Conservation (phyloP, 2,888 invertebrate genomes). For the Achlya flavicornis region DNA sequence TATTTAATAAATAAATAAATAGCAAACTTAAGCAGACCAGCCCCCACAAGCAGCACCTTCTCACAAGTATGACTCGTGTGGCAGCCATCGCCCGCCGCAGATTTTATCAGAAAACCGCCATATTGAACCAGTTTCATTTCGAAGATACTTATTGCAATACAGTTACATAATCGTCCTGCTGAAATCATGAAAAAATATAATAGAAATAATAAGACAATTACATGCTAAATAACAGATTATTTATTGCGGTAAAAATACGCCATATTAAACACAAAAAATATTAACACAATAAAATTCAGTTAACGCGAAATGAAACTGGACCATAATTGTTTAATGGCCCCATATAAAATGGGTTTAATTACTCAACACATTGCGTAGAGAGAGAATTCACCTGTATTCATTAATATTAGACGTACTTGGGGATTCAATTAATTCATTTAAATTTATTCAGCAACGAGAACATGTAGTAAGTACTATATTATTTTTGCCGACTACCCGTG, state of each 20-base stretch:
- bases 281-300: not conserved
- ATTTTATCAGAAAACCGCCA: no score
- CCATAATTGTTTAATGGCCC: constrained; percentile 29
- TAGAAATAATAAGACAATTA: no score
- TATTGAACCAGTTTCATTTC: no score
- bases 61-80: no score
- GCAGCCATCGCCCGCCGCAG: no score
- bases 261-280: not conserved
- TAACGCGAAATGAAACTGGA: not conserved
- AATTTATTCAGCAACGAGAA: constrained; percentile 28
- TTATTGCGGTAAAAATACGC: not conserved
- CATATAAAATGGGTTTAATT: constrained; percentile 31
- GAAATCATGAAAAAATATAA: no score
- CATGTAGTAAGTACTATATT: not conserved
- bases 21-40: no score
- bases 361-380: constrained; percentile 30
- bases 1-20: no score
- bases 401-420: constrained; percentile 37
- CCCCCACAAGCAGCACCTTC: no score
- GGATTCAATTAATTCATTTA: constrained; percentile 42
- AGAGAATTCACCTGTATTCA: constrained; percentile 46
- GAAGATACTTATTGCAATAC: no score
- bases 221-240: no score
- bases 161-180: no score
- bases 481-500: not conserved